A percentile compares a stretch with the other conserved stretches of the same genome.
Conservation (phyloP, 2,888 invertebrate species). For the Microctonus hyperodae region DNA sequence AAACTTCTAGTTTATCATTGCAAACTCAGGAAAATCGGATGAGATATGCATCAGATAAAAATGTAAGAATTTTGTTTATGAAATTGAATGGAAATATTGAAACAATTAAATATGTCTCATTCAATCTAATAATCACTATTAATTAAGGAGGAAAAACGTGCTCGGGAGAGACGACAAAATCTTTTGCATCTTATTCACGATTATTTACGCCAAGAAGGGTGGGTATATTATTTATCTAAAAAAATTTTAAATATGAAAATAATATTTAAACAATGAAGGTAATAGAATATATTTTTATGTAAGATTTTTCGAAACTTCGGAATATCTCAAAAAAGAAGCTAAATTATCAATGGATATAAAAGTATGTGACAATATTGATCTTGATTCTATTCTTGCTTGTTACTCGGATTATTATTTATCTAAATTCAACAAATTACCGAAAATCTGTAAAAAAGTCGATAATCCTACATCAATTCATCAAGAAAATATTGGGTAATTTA, state of each 20-base stretch:
- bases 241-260: not conserved
- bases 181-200: slow-evolving; percentile 71
- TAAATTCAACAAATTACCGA: slow-evolving; percentile 87
- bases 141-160: slow-evolving; percentile 53
- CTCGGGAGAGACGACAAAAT: slow-evolving; percentile 50
- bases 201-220: slow-evolving; percentile 74
- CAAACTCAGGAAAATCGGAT: slow-evolving; percentile 18
- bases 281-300: not conserved
- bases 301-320: slow-evolving; percentile 66
- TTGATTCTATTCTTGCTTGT: slow-evolving; percentile 87
- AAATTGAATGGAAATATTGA: not conserved
- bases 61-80: not conserved
- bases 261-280: not conserved
- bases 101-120: not conserved
- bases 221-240: slow-evolving; percentile 31
- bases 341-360: slow-evolving; percentile 73
- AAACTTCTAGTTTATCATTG: slow-evolving; percentile 7
- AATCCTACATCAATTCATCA: slow-evolving; percentile 33
- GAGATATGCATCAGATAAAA: not conserved
- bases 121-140: slow-evolving; percentile 36
- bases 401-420: slow-evolving; percentile 86
- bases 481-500: slow-evolving; percentile 44
- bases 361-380: slow-evolving; percentile 91
- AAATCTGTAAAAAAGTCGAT: slow-evolving; percentile 73
- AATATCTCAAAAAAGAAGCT: slow-evolving; percentile 75